phyloP scores from a whole-genome alignment of 2,797 vertebrate species.

The Nannoperca australis region DNA sequence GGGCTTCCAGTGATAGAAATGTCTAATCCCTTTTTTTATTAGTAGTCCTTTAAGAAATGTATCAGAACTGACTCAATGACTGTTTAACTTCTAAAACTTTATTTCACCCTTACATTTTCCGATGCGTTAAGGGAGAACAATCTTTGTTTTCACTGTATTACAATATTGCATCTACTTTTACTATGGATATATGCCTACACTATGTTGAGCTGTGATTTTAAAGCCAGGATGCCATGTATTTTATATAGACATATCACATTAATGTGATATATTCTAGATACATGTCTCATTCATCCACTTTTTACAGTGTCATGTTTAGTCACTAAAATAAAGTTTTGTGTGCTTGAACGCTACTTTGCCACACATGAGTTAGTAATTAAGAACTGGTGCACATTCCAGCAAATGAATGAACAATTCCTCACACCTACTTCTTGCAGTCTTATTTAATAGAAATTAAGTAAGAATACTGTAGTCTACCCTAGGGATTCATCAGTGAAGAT shows the following conservation, averaged over 20 bases:
- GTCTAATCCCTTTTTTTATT: rapidly evolving
- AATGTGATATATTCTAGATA: neutral
- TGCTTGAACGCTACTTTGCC: neutral
- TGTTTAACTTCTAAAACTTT: neutral
- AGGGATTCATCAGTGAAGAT: neutral
- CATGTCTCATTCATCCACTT: no score
- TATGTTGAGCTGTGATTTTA: neutral
- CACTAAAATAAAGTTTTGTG: neutral
- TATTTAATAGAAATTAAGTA: conserved; percentile 4
- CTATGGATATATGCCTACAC: neutral
- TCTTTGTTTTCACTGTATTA: neutral
- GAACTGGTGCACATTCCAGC: neutral
- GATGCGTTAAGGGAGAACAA: neutral
- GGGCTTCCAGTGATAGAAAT: conserved; percentile 12
- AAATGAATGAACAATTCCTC: conserved; percentile 4
- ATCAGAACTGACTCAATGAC: conserved; percentile 1
- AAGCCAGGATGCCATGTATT: neutral
- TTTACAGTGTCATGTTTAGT: neutral
- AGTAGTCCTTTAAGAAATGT: conserved; percentile 1
- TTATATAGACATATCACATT: neutral
- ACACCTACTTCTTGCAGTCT: neutral
- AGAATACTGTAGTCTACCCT: neutral
- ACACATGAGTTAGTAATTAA: neutral
- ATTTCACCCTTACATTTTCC: neutral
- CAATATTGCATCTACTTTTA: neutral